A percentile compares a stretch with the other conserved stretches of the same genome.
phyloP scores from a whole-genome alignment of 2,888 invertebrate genomes.

The Troglohyphantes excavatus region DNA sequence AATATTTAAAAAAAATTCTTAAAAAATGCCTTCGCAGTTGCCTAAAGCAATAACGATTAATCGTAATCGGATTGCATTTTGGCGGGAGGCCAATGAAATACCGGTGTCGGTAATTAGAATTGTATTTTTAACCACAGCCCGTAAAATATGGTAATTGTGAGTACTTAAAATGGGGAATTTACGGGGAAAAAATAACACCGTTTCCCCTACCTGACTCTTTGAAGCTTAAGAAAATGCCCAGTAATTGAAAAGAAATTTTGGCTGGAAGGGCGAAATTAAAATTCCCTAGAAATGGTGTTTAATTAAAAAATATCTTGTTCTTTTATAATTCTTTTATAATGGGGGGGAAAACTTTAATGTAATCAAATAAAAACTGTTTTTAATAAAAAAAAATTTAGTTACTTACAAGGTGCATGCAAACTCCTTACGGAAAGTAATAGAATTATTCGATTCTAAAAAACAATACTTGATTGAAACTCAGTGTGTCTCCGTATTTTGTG shows the following conservation, averaged over 20 bases:
- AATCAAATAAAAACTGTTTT: neutral
- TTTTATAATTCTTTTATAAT: no score
- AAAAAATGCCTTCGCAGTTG: neutral
- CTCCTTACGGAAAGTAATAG: no score
- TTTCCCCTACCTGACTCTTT: slow-evolving; percentile 52
- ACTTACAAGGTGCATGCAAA: neutral
- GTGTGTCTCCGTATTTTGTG: no score
- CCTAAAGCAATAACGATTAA: slow-evolving; percentile 48
- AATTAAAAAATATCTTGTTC: slow-evolving; percentile 19
- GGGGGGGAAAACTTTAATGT: no score
- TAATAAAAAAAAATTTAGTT: no score
- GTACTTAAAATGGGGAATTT: slow-evolving; percentile 59
- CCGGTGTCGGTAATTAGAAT: slow-evolving; percentile 59
- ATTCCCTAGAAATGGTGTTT: slow-evolving; percentile 9
- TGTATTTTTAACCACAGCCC: slow-evolving; percentile 33
- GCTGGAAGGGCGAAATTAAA: slow-evolving; percentile 53
- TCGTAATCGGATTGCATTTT: slow-evolving; percentile 58
- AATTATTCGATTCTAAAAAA: no score
- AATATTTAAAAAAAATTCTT: neutral
- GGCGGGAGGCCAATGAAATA: neutral
- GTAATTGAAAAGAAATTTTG: slow-evolving; percentile 67
- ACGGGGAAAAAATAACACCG: slow-evolving; percentile 15
- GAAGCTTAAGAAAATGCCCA: slow-evolving; percentile 10
- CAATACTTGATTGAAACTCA: no score
- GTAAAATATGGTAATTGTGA: slow-evolving; percentile 73